A percentile compares a stretch with the other conserved stretches of the same genome.
Conservation (phyloP, 2,888 invertebrate species). For the Octonoba sinensis region DNA sequence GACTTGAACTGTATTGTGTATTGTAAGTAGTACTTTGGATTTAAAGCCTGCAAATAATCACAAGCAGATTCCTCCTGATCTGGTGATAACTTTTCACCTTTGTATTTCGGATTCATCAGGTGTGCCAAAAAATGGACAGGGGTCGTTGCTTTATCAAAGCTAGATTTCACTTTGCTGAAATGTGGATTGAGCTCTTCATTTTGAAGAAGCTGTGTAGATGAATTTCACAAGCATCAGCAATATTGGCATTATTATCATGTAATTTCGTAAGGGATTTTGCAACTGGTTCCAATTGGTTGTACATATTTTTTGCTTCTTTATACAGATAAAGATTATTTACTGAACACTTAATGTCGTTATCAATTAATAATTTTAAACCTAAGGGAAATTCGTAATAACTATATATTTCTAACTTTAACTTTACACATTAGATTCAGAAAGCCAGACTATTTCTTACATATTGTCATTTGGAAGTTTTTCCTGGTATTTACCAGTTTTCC, state of each 20-base stretch:
- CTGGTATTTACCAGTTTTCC: too few relatives aligned
- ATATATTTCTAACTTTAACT: too few relatives aligned
- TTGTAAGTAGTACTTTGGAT: slow-evolving; percentile 11
- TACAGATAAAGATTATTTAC: slow-evolving; percentile 14
- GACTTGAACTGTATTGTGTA: slow-evolving; percentile 6
- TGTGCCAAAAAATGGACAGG: slow-evolving; percentile 8
- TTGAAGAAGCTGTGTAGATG: slow-evolving; percentile 9
- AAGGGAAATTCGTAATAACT: too few relatives aligned
- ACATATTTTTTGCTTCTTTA: too few relatives aligned
- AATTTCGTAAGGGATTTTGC: background rate
- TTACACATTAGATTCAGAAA: too few relatives aligned
- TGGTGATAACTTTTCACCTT: slow-evolving; percentile 10
- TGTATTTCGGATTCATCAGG: slow-evolving; percentile 9
- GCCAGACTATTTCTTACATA: too few relatives aligned
- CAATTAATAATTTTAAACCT: too few relatives aligned
- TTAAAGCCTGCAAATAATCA: slow-evolving; percentile 10
- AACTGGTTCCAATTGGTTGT: too few relatives aligned
- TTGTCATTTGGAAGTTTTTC: too few relatives aligned
- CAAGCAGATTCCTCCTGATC: slow-evolving; percentile 2
- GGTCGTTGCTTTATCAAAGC: slow-evolving; percentile 11
- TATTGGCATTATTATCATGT: slow-evolving; percentile 5
- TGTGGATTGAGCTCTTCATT: slow-evolving; percentile 14
- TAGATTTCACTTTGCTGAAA: slow-evolving; percentile 10
- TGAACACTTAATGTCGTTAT: too few relatives aligned
- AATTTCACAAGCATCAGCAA: slow-evolving; percentile 9